These are phyloP conservation scores for Halesus radiatus DNA, from an alignment of 1,140 invertebrate species.

Conservation along the genomic window DNA sequence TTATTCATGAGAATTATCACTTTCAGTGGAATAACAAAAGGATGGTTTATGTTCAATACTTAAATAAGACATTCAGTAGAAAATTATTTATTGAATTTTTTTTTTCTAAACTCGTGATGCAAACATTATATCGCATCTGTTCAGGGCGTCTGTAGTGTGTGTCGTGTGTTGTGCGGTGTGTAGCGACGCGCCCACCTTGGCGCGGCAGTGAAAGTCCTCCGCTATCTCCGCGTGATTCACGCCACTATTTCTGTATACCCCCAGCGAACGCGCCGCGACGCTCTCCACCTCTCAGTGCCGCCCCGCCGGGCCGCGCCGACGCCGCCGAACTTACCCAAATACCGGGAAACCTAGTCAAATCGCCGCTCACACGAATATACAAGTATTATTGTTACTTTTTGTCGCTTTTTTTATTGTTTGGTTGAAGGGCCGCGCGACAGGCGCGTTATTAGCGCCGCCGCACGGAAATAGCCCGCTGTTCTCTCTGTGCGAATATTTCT, in stretches of 20 bases:
- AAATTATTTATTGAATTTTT: too few relatives aligned
- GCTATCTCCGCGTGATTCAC: conserved; percentile 37
- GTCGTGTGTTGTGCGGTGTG: too few relatives aligned
- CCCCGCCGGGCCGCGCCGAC: neutral
- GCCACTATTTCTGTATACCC: conserved; percentile 48
- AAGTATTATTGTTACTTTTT: conserved; percentile 4
- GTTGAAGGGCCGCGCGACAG: neutral
- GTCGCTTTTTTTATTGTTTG: neutral
- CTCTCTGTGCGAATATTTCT: neutral
- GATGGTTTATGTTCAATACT: too few relatives aligned
- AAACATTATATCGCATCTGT: too few relatives aligned
- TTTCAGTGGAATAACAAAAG: too few relatives aligned
- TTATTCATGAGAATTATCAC: too few relatives aligned
- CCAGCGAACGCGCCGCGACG: conserved; percentile 34
- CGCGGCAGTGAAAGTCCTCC: conserved; percentile 32
- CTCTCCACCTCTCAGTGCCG: neutral
- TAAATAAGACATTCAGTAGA: too few relatives aligned
- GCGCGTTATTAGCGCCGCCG: neutral
- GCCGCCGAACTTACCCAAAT: neutral
- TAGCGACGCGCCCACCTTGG: neutral
- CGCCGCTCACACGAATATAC: neutral
- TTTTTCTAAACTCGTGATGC: too few relatives aligned
- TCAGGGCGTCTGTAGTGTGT: too few relatives aligned
- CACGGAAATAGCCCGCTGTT: conserved; percentile 19
- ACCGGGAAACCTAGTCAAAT: conserved; percentile 32